Evolutionary conservation across 53 echinoderm and acorn worm species (phyloP).

Genomic region (Paracentrotus lividus): DNA sequence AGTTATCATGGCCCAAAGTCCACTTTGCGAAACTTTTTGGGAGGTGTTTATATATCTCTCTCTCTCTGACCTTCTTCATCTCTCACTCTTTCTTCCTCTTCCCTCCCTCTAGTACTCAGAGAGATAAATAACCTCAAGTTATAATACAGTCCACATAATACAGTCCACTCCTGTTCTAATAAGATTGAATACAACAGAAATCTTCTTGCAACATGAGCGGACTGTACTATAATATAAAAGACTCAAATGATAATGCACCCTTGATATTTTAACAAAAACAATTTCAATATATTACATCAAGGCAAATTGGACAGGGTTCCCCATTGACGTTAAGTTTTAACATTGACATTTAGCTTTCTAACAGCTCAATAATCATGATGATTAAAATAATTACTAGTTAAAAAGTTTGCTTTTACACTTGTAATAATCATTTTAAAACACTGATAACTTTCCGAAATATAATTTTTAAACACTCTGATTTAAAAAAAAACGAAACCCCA

Average conservation of each 20-base stretch:
- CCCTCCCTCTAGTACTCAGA: no score
- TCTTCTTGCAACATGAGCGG: background rate
- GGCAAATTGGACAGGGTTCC: background rate
- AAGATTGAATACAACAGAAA: background rate
- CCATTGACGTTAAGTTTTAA: background rate
- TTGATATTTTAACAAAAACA: background rate
- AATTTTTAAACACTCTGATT: background rate
- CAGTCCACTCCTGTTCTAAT: background rate
- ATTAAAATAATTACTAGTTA: background rate
- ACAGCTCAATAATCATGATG: background rate
- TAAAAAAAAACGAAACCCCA: background rate
- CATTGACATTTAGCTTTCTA: background rate
- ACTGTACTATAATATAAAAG: background rate
- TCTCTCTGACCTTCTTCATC: background rate
- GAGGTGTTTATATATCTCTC: no score
- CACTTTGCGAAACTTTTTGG: no score
- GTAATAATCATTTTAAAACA: background rate
- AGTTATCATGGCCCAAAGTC: no score
- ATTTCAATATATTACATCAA: background rate
- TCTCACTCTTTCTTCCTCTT: background rate
- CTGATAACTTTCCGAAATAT: background rate
- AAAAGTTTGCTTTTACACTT: background rate
- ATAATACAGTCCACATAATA: no score
- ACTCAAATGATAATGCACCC: background rate
- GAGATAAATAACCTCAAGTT: no score